These are phyloP conservation scores for Automeris io DNA, from an alignment of 2,888 invertebrate genomes.

Conservation along the genomic window DNA sequence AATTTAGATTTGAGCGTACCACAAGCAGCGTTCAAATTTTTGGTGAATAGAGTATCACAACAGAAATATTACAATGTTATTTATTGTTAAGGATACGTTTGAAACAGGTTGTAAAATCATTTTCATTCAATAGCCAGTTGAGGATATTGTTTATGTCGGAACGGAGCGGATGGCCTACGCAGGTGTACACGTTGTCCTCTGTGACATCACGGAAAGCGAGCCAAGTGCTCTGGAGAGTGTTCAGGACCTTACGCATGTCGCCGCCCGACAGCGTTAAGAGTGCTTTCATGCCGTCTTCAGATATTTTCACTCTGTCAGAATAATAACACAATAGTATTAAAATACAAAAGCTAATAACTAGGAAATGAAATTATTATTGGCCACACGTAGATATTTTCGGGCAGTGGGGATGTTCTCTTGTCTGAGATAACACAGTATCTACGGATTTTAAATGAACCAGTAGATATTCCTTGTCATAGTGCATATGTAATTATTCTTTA, in stretches of 20 bases:
- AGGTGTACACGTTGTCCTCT: conserved; percentile 94
- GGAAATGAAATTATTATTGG: too few species aligned
- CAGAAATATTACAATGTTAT: background rate
- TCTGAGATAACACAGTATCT: too few species aligned
- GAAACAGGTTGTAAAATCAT: conserved; percentile 84
- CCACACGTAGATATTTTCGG: too few species aligned
- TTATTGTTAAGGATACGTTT: conserved; percentile 83
- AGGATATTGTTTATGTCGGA: conserved; percentile 92
- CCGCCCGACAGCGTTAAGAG: conserved; percentile 93
- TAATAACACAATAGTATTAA: background rate
- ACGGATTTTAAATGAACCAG: too few species aligned
- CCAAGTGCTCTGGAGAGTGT: conserved; percentile 97
- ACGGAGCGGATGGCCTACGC: conserved; percentile 96
- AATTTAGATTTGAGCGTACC: too few species aligned
- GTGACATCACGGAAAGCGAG: conserved; percentile 93
- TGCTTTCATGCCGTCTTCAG: conserved; percentile 93
- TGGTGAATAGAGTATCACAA: too few species aligned
- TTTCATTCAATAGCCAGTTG: conserved; percentile 89
- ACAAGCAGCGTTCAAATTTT: too few species aligned
- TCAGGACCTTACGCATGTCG: conserved; percentile 98
- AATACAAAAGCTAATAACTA: too few species aligned
- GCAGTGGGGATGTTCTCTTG: too few species aligned
- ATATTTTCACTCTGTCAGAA: conserved; percentile 82
- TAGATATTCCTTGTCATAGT: too few species aligned
- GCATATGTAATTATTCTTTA: too few species aligned